Conservation (phyloP, 1,140 invertebrate genomes). For the Brachystomella parvula region DNA sequence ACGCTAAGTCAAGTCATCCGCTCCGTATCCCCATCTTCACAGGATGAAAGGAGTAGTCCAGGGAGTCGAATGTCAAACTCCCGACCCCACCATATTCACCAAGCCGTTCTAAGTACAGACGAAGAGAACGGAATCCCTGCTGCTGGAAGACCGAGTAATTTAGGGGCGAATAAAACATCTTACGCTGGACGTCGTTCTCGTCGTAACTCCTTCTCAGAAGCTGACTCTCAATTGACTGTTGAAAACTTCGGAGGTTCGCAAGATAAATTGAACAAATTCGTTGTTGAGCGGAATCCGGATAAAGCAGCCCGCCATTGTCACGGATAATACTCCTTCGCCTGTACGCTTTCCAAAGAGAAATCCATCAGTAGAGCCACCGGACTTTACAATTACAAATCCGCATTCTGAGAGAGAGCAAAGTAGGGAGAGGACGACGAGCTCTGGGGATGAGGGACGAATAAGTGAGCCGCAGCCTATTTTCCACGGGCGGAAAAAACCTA, state of each 20-base stretch:
- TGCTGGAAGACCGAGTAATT: constrained; percentile 74
- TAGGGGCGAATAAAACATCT: constrained; percentile 59
- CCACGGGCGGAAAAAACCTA: background rate
- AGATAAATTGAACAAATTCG: constrained; percentile 53
- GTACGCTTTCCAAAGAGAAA: constrained; percentile 24
- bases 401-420: background rate
- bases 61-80: constrained; percentile 37
- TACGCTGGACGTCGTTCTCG: constrained; percentile 72
- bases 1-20: constrained; percentile 59
- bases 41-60: constrained; percentile 38
- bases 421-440: background rate
- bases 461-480: constrained; percentile 11
- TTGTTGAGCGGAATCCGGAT: constrained; percentile 62
- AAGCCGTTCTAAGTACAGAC: constrained; percentile 21
- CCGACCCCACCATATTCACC: constrained; percentile 4
- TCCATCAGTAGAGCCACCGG: background rate
- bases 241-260: constrained; percentile 82
- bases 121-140: constrained; percentile 44
- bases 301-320: constrained; percentile 56
- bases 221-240: constrained; percentile 73
- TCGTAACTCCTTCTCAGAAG: constrained; percentile 70
- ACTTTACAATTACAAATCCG: background rate
- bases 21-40: constrained; percentile 43
- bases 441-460: background rate
- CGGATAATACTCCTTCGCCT: constrained; percentile 40